Percentiles rank a stretch among this genome's conserved stretches.
These are phyloP conservation scores for Hirundichthys speculiger DNA, from an alignment of 2,113 vertebrate species.

Conservation along the genomic window DNA sequence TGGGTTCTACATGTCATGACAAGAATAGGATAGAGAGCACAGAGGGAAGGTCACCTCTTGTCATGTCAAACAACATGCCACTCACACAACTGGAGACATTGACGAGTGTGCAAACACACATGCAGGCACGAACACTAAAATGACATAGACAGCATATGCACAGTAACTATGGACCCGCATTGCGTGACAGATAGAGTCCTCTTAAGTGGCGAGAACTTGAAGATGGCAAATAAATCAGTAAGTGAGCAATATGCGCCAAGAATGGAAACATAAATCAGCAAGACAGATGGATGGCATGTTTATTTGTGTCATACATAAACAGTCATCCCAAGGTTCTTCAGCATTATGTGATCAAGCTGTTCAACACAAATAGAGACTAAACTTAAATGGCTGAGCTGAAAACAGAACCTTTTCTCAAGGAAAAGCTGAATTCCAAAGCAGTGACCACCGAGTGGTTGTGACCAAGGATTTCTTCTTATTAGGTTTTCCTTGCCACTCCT, in stretches of 20 bases:
- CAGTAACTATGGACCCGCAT: slow-evolving; percentile 14
- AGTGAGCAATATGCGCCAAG: slow-evolving; percentile 48
- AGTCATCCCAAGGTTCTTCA: slow-evolving; percentile 53
- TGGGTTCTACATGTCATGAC: slow-evolving; percentile 57
- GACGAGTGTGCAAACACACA: slow-evolving; percentile 12
- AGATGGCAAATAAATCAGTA: slow-evolving; percentile 68
- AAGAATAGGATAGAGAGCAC: slow-evolving; percentile 59
- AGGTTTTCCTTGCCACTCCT: slow-evolving; percentile 31
- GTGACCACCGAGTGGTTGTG: slow-evolving; percentile 34
- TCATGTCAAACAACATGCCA: slow-evolving; percentile 65
- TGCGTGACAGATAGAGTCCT: slow-evolving; percentile 55
- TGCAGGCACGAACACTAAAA: slow-evolving; percentile 12
- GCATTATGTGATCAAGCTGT: slow-evolving; percentile 62
- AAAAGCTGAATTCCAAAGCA: slow-evolving; percentile 53
- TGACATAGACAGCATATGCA: slow-evolving; percentile 14
- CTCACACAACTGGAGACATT: slow-evolving; percentile 19
- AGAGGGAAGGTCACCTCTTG: slow-evolving; percentile 75
- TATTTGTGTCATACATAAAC: slow-evolving; percentile 66
- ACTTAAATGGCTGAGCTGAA: slow-evolving; percentile 14
- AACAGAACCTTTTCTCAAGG: slow-evolving; percentile 37
- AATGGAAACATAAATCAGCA: slow-evolving; percentile 50
- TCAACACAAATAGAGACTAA: slow-evolving; percentile 23
- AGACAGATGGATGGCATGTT: slow-evolving; percentile 58
- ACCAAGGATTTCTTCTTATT: slow-evolving; percentile 15
- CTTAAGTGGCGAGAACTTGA: slow-evolving; percentile 47